Conservation (phyloP, 2,888 invertebrate species). For the Apamea monoglypha region DNA sequence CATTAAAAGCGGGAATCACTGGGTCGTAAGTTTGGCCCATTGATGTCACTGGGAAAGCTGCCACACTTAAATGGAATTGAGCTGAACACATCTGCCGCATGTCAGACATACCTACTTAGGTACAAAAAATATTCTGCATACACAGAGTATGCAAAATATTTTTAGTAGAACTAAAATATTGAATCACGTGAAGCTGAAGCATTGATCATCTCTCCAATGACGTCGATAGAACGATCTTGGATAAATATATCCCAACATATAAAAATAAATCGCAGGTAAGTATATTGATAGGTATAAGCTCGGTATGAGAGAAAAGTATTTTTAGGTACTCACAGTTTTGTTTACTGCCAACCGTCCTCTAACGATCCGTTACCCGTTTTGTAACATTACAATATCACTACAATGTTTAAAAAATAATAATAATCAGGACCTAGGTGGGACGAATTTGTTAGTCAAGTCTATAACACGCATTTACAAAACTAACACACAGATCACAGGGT, state of each 20-base stretch:
- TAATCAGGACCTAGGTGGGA: background rate
- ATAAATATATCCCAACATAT: conserved; percentile 24
- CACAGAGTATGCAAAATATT: too few relatives aligned
- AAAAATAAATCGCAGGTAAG: conserved; percentile 34
- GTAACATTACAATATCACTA: background rate
- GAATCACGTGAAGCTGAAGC: conserved; percentile 30
- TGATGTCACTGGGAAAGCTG: too few relatives aligned
- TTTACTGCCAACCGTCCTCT: conserved; percentile 3
- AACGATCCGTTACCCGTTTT: background rate
- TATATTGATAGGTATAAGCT: conserved; percentile 4
- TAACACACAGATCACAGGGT: background rate
- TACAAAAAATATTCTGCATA: background rate
- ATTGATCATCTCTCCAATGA: conserved; percentile 35
- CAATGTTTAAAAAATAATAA: background rate
- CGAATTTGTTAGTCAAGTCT: background rate
- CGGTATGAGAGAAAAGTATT: conserved; percentile 10
- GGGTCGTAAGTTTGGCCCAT: too few relatives aligned
- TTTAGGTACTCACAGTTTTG: conserved; percentile 19
- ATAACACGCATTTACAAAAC: background rate
- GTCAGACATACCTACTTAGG: background rate
- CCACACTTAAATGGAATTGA: too few relatives aligned
- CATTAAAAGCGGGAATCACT: too few relatives aligned
- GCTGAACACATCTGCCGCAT: background rate
- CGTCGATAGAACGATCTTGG: conserved; percentile 21
- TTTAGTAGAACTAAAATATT: background rate